Evolutionary conservation across 1,140 invertebrate genomes (phyloP).

Genomic region (Sycophaga agraensis): DNA sequence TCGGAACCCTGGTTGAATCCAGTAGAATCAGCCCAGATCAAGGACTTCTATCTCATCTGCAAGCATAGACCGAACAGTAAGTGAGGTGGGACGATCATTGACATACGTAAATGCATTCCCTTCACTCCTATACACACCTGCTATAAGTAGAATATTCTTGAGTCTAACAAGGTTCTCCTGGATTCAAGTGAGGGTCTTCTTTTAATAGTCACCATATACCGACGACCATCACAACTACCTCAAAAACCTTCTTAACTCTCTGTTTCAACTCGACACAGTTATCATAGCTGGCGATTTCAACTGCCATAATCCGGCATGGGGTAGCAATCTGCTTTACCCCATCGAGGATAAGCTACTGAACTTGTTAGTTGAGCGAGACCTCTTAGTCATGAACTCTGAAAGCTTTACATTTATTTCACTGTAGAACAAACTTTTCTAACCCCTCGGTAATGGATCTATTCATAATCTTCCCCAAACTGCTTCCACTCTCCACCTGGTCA

Average conservation of each 20-base stretch:
- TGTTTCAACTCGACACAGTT: background rate
- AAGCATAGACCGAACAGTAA: background rate
- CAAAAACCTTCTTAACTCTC: background rate
- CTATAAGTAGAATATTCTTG: background rate
- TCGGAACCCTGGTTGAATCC: background rate
- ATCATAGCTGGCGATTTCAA: slow-evolving; percentile 4
- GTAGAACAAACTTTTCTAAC: too few relatives aligned
- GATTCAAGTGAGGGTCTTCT: background rate
- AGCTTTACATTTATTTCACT: too few relatives aligned
- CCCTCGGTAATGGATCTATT: too few relatives aligned
- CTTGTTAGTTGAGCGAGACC: background rate
- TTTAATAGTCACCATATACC: background rate
- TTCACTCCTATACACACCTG: background rate
- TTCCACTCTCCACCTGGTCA: too few relatives aligned
- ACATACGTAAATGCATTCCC: background rate
- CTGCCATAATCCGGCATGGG: background rate
- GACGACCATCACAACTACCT: background rate
- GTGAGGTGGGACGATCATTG: background rate
- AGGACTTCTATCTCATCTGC: background rate
- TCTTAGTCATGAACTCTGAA: background rate
- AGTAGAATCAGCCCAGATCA: background rate
- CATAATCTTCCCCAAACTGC: too few relatives aligned
- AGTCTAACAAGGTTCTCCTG: background rate
- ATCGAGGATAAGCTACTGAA: background rate
- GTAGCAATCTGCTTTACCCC: background rate